phyloP scores from a whole-genome alignment of 2,888 invertebrate genomes.

The Machimus rusticus region DNA sequence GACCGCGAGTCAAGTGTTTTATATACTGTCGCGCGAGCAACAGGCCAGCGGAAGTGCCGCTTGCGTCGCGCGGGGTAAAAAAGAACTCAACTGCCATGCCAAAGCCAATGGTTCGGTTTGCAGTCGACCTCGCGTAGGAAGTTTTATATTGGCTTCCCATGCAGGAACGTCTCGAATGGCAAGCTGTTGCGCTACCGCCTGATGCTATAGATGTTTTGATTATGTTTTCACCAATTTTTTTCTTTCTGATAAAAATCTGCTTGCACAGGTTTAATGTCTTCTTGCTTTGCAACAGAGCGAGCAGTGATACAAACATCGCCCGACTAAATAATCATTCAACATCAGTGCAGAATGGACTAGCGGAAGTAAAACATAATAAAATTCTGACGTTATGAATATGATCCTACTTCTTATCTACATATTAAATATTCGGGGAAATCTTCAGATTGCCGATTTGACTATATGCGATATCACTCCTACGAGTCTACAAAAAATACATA shows the following conservation, averaged over 20 bases:
- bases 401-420: background rate
- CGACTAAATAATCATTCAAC: background rate
- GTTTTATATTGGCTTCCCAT: constrained; percentile 1
- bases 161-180: background rate
- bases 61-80: background rate
- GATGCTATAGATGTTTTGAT: background rate
- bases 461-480: background rate
- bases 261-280: background rate
- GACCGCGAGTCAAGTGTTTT: constrained; percentile 25
- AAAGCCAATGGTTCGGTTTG: background rate
- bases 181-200: background rate
- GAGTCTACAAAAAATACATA: background rate
- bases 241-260: background rate
- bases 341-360: background rate
- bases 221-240: background rate
- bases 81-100: background rate
- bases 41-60: constrained; percentile 16
- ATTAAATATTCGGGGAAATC: background rate
- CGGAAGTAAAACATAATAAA: background rate
- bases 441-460: background rate
- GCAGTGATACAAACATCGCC: background rate
- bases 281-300: background rate
- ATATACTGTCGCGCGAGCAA: constrained; percentile 1
- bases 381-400: background rate
- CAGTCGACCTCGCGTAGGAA: constrained; percentile 13